Percentiles rank a stretch among this genome's conserved stretches.
phyloP scores from a whole-genome alignment of 2,113 vertebrate species.

The Thalassarche chlororhynchos region DNA sequence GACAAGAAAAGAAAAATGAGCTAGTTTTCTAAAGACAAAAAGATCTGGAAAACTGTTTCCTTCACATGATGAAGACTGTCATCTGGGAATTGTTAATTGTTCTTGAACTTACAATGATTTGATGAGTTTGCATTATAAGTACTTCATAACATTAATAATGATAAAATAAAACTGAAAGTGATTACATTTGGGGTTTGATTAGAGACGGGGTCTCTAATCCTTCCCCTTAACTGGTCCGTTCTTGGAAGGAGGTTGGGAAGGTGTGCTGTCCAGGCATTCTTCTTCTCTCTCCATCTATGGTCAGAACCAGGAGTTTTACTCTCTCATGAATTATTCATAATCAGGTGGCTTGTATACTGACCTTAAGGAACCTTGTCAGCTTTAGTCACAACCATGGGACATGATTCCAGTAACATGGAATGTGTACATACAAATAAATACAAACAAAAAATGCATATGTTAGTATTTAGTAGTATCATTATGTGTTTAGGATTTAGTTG shows the following conservation, averaged over 20 bases:
- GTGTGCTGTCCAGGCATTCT: neutral
- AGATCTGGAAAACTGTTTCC: neutral
- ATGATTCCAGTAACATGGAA: neutral
- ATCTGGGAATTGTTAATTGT: neutral
- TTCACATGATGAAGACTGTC: neutral
- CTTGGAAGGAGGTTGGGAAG: neutral
- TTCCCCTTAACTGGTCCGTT: neutral
- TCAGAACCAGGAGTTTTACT: neutral
- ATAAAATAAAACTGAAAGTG: neutral
- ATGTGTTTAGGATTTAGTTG: neutral
- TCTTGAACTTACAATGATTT: neutral
- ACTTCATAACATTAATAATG: neutral
- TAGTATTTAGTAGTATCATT: neutral
- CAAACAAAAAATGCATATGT: neutral
- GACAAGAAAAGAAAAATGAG: neutral
- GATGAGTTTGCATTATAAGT: neutral
- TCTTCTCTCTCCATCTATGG: neutral
- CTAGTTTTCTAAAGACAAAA: neutral
- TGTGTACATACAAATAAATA: neutral
- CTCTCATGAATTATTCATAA: neutral
- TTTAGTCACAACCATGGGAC: neutral
- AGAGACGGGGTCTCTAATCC: neutral
- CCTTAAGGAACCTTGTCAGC: neutral
- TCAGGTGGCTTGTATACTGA: neutral
- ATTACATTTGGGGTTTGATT: neutral